Percentiles rank a stretch among this genome's conserved stretches.
Conservation (phyloP, 2,113 vertebrate genomes). For the Australoheros scitulus region DNA sequence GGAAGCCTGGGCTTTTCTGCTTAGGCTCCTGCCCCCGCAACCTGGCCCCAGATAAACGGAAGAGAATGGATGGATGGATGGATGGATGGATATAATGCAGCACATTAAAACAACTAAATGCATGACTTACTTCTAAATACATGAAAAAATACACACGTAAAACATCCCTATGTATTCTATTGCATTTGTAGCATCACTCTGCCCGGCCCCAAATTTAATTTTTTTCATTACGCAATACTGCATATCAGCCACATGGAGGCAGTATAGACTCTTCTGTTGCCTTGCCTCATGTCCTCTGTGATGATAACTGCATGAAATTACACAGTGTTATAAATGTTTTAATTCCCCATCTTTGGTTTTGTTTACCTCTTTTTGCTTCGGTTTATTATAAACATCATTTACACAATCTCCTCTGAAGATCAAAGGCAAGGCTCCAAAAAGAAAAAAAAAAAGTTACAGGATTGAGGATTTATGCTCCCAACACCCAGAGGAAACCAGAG, state of each 20-base stretch:
- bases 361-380: background rate
- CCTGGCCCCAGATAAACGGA: too few relatives aligned
- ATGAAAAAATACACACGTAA: background rate
- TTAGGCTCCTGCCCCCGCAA: too few relatives aligned
- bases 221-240: conserved; percentile 8
- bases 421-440: background rate
- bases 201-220: too few relatives aligned
- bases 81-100: background rate
- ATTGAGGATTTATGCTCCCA: background rate
- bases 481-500: background rate
- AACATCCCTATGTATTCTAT: background rate
- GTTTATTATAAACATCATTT: background rate
- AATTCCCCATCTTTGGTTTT: background rate
- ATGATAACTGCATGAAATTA: background rate
- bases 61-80: too few relatives aligned
- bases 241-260: conserved; percentile 32
- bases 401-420: background rate
- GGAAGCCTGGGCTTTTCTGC: too few relatives aligned
- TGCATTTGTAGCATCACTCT: background rate
- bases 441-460: background rate
- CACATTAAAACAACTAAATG: background rate
- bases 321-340: background rate
- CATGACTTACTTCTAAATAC: background rate
- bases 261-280: conserved; percentile 24
- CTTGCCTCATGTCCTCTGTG: background rate